Evolutionary conservation across 30 jellyfish, hydroid and myxozoan species (phyloP).

Genomic region (Aurelia sp.): DNA sequence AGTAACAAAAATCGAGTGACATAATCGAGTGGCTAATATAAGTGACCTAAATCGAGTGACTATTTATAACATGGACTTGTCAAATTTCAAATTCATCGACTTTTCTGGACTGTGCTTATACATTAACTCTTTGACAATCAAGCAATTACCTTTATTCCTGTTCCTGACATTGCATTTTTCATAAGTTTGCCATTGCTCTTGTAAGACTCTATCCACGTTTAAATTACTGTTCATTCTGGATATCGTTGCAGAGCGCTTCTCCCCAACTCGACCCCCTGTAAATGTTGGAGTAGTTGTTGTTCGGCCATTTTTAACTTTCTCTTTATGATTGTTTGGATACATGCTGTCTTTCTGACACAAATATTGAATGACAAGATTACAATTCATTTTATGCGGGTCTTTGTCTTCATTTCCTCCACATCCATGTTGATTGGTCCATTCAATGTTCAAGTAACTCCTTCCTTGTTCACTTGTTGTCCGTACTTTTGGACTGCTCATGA

Average conservation of each 20-base stretch:
- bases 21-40: too few species aligned
- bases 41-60: too few species aligned
- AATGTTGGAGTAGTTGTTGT: conserved; percentile 60
- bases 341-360: conserved; percentile 75
- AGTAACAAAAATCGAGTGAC: too few species aligned
- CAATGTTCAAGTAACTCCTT: conserved; percentile 35
- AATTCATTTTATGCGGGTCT: conserved; percentile 84
- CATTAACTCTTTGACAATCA: too few species aligned
- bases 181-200: conserved; percentile 89
- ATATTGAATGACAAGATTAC: conserved; percentile 79
- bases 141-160: conserved; percentile 79
- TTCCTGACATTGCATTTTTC: conserved; percentile 83
- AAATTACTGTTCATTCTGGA: conserved; percentile 47
- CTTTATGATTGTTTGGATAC: conserved; percentile 18
- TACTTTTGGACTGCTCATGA: conserved; percentile 38
- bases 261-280: conserved; percentile 56
- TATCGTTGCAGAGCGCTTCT: conserved; percentile 5
- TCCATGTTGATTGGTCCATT: conserved; percentile 98
- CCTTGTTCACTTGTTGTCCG: conserved; percentile 30
- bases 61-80: too few species aligned
- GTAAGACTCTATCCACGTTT: conserved; percentile 52
- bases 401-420: conserved; percentile 92
- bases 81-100: too few species aligned
- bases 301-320: conserved; percentile 74
- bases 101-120: too few species aligned